Conservation (phyloP, 1,140 invertebrate species). For the Drosophila jambulina region DNA sequence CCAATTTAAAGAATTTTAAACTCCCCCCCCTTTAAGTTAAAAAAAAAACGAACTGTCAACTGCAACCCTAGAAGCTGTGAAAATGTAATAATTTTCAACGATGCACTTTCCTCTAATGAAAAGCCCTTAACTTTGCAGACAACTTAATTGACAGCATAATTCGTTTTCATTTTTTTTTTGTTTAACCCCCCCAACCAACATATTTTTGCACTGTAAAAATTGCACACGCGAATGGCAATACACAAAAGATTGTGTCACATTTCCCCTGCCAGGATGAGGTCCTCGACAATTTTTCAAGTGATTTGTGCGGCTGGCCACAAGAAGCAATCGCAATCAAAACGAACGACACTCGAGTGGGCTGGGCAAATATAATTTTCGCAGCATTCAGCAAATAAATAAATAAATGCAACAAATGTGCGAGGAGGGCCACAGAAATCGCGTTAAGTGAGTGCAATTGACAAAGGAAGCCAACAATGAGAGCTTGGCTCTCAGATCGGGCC, state of each 20-base stretch:
- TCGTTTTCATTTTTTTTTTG: conserved; percentile 20
- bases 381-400: conserved; percentile 74
- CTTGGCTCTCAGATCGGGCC: conserved; percentile 10
- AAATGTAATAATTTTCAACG: conserved; percentile 33
- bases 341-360: conserved; percentile 62
- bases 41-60: neutral
- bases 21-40: neutral
- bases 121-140: conserved; percentile 57
- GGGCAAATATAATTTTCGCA: conserved; percentile 80
- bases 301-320: conserved; percentile 68
- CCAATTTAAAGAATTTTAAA: neutral
- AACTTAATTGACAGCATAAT: conserved; percentile 53
- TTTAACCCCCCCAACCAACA: neutral
- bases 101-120: conserved; percentile 38
- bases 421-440: conserved; percentile 44
- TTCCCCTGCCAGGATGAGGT: conserved; percentile 5
- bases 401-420: conserved; percentile 64
- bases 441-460: conserved; percentile 79
- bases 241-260: conserved; percentile 44
- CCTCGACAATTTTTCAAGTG: conserved; percentile 67
- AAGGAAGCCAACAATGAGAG: conserved; percentile 75
- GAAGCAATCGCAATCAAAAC: conserved; percentile 66
- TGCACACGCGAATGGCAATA: conserved; percentile 38
- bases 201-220: conserved; percentile 38
- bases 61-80: neutral